Percentiles rank a stretch among this genome's conserved stretches.
Conservation (phyloP, 1,140 invertebrate genomes). For the Sinella curviseta region DNA sequence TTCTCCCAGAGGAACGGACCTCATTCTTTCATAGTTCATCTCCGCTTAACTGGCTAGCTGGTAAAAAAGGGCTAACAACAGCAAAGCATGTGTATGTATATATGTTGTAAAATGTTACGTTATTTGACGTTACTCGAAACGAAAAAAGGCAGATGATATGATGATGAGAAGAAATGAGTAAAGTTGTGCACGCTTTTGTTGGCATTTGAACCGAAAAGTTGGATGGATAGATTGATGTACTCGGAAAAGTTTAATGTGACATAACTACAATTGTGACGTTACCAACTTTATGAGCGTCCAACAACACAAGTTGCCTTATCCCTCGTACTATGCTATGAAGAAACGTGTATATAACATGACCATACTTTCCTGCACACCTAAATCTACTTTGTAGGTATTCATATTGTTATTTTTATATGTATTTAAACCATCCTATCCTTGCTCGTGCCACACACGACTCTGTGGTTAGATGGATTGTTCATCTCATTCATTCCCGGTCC, state of each 20-base stretch:
- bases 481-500: not conserved
- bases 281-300: not conserved
- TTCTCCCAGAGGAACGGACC: not conserved
- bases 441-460: conserved; percentile 5
- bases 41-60: not conserved
- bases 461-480: not conserved
- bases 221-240: conserved; percentile 8
- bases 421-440: not conserved
- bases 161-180: not conserved
- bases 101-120: too few species aligned
- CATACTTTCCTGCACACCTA: not conserved
- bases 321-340: too few species aligned
- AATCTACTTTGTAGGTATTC: not conserved
- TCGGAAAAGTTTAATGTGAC: conserved; percentile 2
- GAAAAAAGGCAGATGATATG: too few species aligned
- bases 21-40: not conserved
- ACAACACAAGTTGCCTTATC: too few species aligned
- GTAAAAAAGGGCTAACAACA: not conserved
- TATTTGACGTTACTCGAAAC: too few species aligned
- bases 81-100: not conserved
- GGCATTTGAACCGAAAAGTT: not conserved
- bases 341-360: too few species aligned
- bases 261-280: not conserved
- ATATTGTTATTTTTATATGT: too few species aligned
- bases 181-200: not conserved